Conservation (phyloP, 2,113 vertebrate genomes). For the Leuciscus idus region DNA sequence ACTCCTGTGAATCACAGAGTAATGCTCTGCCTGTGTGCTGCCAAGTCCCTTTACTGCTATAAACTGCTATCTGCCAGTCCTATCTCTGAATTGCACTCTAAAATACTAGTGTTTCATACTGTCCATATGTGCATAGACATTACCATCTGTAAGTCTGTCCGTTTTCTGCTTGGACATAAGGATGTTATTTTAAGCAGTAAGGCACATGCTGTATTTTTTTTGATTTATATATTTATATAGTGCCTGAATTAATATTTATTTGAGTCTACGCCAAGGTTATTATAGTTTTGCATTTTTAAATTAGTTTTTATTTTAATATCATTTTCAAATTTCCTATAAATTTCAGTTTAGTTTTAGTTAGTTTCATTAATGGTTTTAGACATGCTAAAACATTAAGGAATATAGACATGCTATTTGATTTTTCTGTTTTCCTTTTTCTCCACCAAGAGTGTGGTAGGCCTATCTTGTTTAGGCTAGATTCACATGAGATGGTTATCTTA, state of each 20-base stretch:
- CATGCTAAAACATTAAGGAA: too few relatives aligned
- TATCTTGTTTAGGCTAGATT: too few relatives aligned
- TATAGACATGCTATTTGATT: too few relatives aligned
- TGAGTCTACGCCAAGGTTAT: background rate
- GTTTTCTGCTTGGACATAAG: background rate
- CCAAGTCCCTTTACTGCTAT: slow-evolving; percentile 62
- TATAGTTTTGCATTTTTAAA: too few relatives aligned
- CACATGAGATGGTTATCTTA: too few relatives aligned
- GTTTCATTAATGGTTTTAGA: too few relatives aligned
- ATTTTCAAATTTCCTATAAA: too few relatives aligned
- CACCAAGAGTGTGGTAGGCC: too few relatives aligned
- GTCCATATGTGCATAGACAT: slow-evolving; percentile 45
- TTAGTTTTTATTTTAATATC: too few relatives aligned
- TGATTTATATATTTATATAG: too few relatives aligned
- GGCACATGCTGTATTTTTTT: background rate
- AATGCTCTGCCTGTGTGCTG: slow-evolving; percentile 39
- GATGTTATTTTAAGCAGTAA: background rate
- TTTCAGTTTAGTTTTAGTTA: too few relatives aligned
- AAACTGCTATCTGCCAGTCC: slow-evolving; percentile 18
- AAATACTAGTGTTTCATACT: slow-evolving; percentile 26
- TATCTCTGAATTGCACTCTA: slow-evolving; percentile 30
- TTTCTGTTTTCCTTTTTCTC: too few relatives aligned
- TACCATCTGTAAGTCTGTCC: slow-evolving; percentile 10
- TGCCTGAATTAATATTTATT: background rate
- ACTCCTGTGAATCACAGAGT: slow-evolving; percentile 37